Base-by-base conservation (phyloP, 2,888 invertebrate species). In the Athetis lepigone region DNA sequence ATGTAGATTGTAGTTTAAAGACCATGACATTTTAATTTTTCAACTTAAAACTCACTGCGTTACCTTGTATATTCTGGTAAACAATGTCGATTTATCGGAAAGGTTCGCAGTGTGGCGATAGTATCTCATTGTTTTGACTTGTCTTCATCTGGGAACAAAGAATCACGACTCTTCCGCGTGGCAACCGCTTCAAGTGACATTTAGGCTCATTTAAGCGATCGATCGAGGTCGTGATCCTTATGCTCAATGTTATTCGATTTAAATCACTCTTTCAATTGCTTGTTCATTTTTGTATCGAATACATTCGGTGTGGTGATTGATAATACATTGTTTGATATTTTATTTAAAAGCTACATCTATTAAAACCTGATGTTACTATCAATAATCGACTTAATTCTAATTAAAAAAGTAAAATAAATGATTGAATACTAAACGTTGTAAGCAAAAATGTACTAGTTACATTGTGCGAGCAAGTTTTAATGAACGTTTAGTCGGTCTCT, bases 171-270 rank as follows among this genome's bases (percentile, higher is more conserved):
- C 88, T 93, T 93, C 94, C 93, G 92, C 90, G 82, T 91, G 85
- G 91, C 87, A 91, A 92, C 92, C 75, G 79, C 85, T 85, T 81
- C 92, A 87, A 92, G 90, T 93, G 94, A 92, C 92, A 93, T 94
- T 93, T 92, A 92, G 89, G 80, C 89, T 92, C 91, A 92, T 94
- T 93, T 92, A 92, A 89, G 80, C 89, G 88, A 90, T 88, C 89
- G 88, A 90, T 90, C 88, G 92, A 93, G 92, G 91, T 91, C 92
- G 79, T 85, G 86, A 85, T 88, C 84, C 80, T 79, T 85, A 83
- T 81, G 80, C 85, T 85, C 82, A 83, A 80, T 85, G 82, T 82
- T 84, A 81, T 82, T 81, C 79, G 47, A 54, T 70, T 75, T 63
- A 54, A 63, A 75, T 64, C 43, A 54, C 58, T 64, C 69, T 70